Percentiles rank a stretch among this genome's conserved stretches.
Conservation (phyloP, 2,888 invertebrate species). For the Flexamia atlantica region DNA sequence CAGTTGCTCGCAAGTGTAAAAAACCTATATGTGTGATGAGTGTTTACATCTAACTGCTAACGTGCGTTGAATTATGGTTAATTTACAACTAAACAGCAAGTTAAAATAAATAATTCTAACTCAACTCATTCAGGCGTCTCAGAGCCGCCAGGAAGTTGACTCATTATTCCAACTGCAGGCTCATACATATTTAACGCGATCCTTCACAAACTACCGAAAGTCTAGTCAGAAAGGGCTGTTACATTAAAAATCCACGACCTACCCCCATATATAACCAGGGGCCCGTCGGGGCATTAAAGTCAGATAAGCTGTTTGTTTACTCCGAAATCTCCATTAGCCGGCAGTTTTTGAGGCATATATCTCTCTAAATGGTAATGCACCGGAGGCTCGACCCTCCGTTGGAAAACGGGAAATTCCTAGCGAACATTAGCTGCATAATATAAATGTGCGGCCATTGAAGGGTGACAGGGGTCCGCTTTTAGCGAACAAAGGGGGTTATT, state of each 20-base stretch:
- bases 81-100: neutral
- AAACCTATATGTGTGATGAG: no score
- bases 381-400: neutral
- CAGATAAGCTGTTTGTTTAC: slow-evolving; percentile 38
- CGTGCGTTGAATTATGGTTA: no score
- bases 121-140: neutral
- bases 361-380: slow-evolving; percentile 58
- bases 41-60: no score
- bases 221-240: slow-evolving; percentile 11
- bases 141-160: neutral
- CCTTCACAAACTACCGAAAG: slow-evolving; percentile 29
- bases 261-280: slow-evolving; percentile 21
- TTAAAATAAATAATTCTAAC: neutral
- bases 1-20: no score
- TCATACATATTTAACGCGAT: slow-evolving; percentile 46
- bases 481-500: slow-evolving; percentile 52
- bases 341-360: slow-evolving; percentile 31
- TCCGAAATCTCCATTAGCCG: slow-evolving; percentile 52
- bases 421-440: slow-evolving; percentile 51
- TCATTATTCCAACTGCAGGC: slow-evolving; percentile 37
- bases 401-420: slow-evolving; percentile 34
- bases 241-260: slow-evolving; percentile 52
- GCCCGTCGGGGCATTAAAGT: neutral
- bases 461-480: slow-evolving; percentile 55
- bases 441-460: slow-evolving; percentile 43